Base-by-base conservation (phyloP, 2,888 invertebrate genomes). In the Anthophora plumipes region DNA sequence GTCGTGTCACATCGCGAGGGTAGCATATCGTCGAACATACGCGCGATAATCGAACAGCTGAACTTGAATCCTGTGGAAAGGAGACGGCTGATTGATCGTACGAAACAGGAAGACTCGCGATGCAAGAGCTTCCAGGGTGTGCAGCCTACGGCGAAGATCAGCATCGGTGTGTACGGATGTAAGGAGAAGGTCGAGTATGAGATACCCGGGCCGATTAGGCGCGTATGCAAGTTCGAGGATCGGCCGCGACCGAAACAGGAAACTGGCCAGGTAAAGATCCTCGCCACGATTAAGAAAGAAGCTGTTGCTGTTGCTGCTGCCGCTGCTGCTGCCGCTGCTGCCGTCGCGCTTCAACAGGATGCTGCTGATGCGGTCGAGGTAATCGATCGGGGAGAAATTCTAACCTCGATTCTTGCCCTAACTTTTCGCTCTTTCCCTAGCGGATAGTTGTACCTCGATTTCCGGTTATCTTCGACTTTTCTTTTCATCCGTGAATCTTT, bases 21-120 rank as follows among this genome's bases (percentile, higher is more conserved):
- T 43, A 90, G 86, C 80, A 93, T 93, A 67, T 93, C 93, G 64
- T 90, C 92, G 46, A 93, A 93, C 83, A 93, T 93, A 66, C 89
- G 93, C 25, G 93, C 93, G 82, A 92, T 93, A 85, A 93, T 93
- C 88, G 92, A 93, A 79, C 93, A 93, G 72, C 81, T 93, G 80
- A 93, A 93, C 67, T 80, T 93, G 68, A 92, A 92, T 70, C 92
- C 93, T 6, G 91, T 93, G n/a, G 92, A 91, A 66, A 86, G 90
- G 31, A 85, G 90, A 6, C 88, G 90, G n/a, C 61, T 91, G 77
- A 91, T 91, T 72, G 91, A 91, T 76, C 89, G 89, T 0, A 87
- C 79, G n/a, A 82, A 77, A 37, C 81, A 85, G 66, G 84, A 89
- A n/a, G 85, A 77, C 67, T 73, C 80, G 31, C 87, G 88, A 22